Conservation (phyloP, 2,888 invertebrate species). For the Galerucella pusilla region DNA sequence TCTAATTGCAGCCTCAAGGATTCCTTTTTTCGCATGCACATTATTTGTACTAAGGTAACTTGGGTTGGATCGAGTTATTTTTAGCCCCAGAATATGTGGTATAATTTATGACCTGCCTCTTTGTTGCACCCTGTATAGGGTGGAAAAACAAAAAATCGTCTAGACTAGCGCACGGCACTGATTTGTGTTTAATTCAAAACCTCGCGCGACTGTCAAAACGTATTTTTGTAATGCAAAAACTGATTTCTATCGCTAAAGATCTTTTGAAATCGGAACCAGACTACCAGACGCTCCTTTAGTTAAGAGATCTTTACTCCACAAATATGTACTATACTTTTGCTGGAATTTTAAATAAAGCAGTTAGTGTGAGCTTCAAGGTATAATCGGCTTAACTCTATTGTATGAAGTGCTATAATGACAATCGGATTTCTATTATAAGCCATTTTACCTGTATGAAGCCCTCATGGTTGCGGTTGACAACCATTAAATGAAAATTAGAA, state of each 20-base stretch:
- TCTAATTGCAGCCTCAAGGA: no score
- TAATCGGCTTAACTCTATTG: slow-evolving; percentile 24
- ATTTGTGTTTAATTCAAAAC: background rate
- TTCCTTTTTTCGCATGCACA: no score
- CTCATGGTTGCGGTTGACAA: slow-evolving; percentile 15
- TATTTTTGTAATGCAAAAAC: background rate
- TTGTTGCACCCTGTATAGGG: no score
- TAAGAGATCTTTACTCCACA: background rate
- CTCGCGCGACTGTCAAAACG: background rate
- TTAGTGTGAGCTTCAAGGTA: slow-evolving; percentile 9
- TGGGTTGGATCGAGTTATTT: no score
- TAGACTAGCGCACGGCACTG: background rate
- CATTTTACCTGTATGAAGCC: slow-evolving; percentile 25
- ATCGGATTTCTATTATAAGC: slow-evolving; percentile 22
- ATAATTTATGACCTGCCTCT: no score
- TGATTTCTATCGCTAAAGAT: background rate
- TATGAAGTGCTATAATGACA: slow-evolving; percentile 14
- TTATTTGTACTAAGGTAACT: no score
- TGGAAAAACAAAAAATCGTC: no score
- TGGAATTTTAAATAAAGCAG: slow-evolving; percentile 16
- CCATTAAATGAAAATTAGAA: slow-evolving; percentile 15
- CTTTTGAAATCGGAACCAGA: background rate
- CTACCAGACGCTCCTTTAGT: background rate
- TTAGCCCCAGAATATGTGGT: no score
- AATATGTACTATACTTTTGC: background rate